Evolutionary conservation across 2,888 invertebrate species (phyloP), one percentile per base, ranked within the genome.

Genomic region (Parnassius orleans): DNA sequence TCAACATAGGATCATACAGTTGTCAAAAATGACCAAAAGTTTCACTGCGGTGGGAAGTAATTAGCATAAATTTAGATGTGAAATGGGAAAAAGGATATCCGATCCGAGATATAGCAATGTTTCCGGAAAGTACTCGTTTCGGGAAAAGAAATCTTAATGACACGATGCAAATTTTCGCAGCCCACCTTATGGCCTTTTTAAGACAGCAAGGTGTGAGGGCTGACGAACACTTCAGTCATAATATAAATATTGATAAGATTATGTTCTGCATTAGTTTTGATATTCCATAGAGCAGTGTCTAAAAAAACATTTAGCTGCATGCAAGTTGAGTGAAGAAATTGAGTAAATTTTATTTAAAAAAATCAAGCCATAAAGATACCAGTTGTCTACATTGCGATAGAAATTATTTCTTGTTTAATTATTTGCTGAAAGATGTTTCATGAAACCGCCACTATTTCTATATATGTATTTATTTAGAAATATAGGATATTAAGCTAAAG

Each of bases 81-180:
- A 55, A 54, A 50, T 60, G 46, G 46, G 47, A 57, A 41, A 57
- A 43, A 56, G 57, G 48, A 53, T 48, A 56, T 53, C 53, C 33
- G 46, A 53, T 19, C 53, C 48, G 57, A 57, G 48, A 53, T 48
- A 43, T 42, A 43, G 48, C 57, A 48, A n/a, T 42, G 24, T 57
- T 62, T 62, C 57, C 53, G 61, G 12, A 44, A 56, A 33, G 12
- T 43, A 53, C 57, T 57, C 53, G 47, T 48, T 57, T 53, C 53
- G 53, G 46, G 33, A 48, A 62, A 62, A 53, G 62, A 50, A 63
- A 63, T 63, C 54, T 63, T 58, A 58, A 58, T 63, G 54, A 54
- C 46, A 46, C 53, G 43, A 3, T 19, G 33, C 24, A 9, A 15
- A 19, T 9, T 55, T 41, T 14, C 52, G 42, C 58, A 19, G 63